Evolutionary conservation across 1,140 invertebrate genomes (phyloP).

Genomic region (Venturia canescens): DNA sequence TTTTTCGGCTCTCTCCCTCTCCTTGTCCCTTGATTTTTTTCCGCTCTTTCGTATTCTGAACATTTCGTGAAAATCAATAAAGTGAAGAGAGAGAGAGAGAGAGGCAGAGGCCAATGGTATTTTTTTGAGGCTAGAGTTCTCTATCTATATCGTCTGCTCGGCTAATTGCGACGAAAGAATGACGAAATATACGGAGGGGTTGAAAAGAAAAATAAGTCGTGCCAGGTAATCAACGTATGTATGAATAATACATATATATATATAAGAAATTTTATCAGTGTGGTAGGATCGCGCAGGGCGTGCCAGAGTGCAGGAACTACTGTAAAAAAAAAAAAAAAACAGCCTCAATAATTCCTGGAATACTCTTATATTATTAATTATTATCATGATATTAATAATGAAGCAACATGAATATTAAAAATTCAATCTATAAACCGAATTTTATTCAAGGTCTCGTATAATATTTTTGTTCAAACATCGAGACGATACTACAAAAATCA

Average conservation of each 20-base stretch:
- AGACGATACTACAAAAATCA: too few species aligned
- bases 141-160: not conserved
- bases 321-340: slow-evolving; percentile 22
- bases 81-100: not conserved
- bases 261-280: slow-evolving; percentile 13
- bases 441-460: too few species aligned
- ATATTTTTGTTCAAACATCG: too few species aligned
- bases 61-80: slow-evolving; percentile 16
- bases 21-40: not conserved
- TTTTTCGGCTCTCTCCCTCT: not conserved
- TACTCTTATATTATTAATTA: not conserved
- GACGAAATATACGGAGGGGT: not conserved
- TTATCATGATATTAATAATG: not conserved
- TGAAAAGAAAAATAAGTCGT: slow-evolving; percentile 12
- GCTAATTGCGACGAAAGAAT: slow-evolving; percentile 1
- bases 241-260: not conserved
- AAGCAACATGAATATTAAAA: too few species aligned
- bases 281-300: slow-evolving; percentile 1
- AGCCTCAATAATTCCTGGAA: not conserved
- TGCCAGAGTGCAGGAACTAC: slow-evolving; percentile 23
- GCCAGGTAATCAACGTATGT: slow-evolving; percentile 10
- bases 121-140: not conserved
- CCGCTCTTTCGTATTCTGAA: not conserved
- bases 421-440: too few species aligned
- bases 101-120: not conserved